Conservation (phyloP, 92 coral and sea anemone genomes). For the Palythoa grandiflora region DNA sequence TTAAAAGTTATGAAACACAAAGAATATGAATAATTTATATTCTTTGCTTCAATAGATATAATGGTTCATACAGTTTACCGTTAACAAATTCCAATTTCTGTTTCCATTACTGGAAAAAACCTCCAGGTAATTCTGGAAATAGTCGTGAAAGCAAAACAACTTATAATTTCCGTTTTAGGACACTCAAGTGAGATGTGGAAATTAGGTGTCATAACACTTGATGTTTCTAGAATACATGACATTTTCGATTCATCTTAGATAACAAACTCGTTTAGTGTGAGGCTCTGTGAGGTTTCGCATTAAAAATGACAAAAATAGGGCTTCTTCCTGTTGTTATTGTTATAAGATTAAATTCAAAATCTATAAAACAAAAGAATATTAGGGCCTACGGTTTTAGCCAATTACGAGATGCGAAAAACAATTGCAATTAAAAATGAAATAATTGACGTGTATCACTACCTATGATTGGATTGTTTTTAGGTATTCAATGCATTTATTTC, state of each 20-base stretch:
- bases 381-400: too few relatives aligned
- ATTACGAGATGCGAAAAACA: too few relatives aligned
- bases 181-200: neutral
- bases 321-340: neutral
- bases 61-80: neutral
- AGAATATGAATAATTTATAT: neutral
- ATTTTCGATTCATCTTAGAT: neutral
- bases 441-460: too few relatives aligned
- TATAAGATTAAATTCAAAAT: neutral
- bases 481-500: too few relatives aligned
- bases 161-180: neutral
- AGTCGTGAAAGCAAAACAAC: neutral
- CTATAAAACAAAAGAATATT: neutral
- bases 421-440: too few relatives aligned
- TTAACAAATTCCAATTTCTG: neutral
- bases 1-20: neutral
- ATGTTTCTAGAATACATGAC: neutral
- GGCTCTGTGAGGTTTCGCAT: neutral
- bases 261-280: neutral
- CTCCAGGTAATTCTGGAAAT: neutral
- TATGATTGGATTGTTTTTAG: too few relatives aligned
- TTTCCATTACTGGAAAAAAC: neutral
- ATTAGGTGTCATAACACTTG: neutral
- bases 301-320: neutral
- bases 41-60: neutral